Base-by-base conservation (phyloP, 2,888 invertebrate genomes). In the Lasioglossum lativentre region DNA sequence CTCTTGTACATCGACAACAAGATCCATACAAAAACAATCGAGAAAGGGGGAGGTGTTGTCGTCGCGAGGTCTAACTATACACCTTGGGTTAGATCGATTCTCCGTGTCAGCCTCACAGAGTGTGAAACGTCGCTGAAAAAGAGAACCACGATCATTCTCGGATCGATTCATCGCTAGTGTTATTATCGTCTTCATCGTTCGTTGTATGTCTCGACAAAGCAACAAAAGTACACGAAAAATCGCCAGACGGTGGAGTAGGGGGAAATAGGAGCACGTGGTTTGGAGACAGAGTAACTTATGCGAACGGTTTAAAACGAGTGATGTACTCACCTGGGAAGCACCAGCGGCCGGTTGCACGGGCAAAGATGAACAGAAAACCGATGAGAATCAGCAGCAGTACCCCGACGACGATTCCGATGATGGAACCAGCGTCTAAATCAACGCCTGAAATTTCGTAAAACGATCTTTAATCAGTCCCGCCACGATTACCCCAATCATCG, bases 341-440 rank as follows among this genome's bases (percentile, higher is more conserved):
- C 98, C 98, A 98, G 95, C 97, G 96, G 93, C 97, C 97, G 86
- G 98, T 98, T 86, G 97, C 97, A 92, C 97, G 97, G 76, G 98
- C 98, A 93, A 97, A 97, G 86, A 98, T 96, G 75, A 97, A 95
- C 88, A 98, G 95, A 93, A 96, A 96, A 8, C 97, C 95, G 40
- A 96, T 95, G 38, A 97, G 95, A 27, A 98, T 95, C 0, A 98
- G 95, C 59, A 97, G 95, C 85, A 97, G 95, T 16, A 97, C 96
- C 2, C 97, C 97, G 4, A 97, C 96, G 27, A 97, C 97, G 89
- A 98, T 97, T 79, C 97, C 98, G 77, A 98, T 97, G 86, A 98
- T 97, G 10, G 97, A 97, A 68, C 97, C 97, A 4, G 97, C 96
- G 86, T 97, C 97, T 27, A 98, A 94, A 89, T 97, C 97, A 91